A percentile compares a stretch with the other conserved stretches of the same genome.
These are phyloP conservation scores for Cryptomyrus ogoouensis DNA, from an alignment of 2,113 vertebrate genomes.

Conservation along the genomic window DNA sequence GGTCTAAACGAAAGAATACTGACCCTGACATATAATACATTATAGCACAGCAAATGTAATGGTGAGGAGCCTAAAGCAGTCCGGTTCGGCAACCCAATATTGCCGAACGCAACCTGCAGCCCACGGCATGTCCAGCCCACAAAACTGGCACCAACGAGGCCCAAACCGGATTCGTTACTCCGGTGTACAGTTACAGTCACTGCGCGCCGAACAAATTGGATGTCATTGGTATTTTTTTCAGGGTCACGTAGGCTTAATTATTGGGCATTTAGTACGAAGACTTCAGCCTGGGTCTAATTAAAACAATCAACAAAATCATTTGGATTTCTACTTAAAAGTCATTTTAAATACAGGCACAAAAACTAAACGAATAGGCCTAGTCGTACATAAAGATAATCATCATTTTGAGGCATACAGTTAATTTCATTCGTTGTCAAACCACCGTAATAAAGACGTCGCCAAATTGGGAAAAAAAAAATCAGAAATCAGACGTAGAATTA, in stretches of 20 bases:
- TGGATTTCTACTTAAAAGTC: neutral
- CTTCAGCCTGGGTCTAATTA: neutral
- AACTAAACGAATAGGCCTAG: neutral
- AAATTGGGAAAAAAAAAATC: conserved; percentile 2
- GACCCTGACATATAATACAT: neutral
- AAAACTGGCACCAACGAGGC: neutral
- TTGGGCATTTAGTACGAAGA: neutral
- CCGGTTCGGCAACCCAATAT: neutral
- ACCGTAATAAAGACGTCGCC: neutral
- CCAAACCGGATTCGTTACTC: neutral
- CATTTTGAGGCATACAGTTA: neutral
- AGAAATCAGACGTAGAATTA: conserved; percentile 41
- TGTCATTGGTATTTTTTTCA: neutral
- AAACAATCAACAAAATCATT: neutral
- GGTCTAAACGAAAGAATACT: neutral
- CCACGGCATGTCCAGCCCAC: neutral
- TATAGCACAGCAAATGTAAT: neutral
- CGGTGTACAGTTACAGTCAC: neutral
- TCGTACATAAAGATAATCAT: neutral
- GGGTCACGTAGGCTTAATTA: neutral
- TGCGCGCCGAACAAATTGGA: neutral
- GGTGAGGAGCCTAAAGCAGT: neutral
- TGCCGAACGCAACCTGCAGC: neutral
- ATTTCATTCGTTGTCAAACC: neutral
- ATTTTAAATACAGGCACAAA: neutral